These are phyloP conservation scores for Drosophila punjabiensis DNA, from an alignment of 1,140 invertebrate species.

Conservation along the genomic window DNA sequence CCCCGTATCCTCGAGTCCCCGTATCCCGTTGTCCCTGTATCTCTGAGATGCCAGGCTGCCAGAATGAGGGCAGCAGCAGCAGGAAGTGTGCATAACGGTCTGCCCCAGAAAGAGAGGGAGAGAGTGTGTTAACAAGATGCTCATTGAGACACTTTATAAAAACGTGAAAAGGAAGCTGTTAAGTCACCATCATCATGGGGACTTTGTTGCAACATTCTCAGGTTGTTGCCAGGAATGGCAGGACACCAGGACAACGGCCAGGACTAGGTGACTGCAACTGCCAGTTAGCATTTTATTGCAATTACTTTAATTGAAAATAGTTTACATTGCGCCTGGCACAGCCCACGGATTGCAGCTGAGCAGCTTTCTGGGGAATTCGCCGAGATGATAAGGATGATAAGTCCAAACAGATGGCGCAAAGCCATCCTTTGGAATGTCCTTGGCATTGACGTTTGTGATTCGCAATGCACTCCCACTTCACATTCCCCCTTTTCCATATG, in stretches of 20 bases:
- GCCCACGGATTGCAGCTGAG: constrained; percentile 5
- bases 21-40: no score
- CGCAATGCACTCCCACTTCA: not conserved
- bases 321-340: constrained; percentile 1
- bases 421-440: not conserved
- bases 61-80: not conserved
- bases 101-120: constrained; percentile 4
- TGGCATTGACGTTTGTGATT: constrained; percentile 1
- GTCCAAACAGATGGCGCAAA: constrained; percentile 2
- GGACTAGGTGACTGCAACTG: not conserved
- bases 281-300: constrained; percentile 17
- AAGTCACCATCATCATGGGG: constrained; percentile 18
- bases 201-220: constrained; percentile 14
- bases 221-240: not conserved
- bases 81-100: constrained; percentile 52
- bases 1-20: no score
- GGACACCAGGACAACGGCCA: not conserved
- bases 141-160: constrained; percentile 78
- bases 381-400: not conserved
- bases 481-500: not conserved
- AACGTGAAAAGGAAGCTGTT: constrained; percentile 44
- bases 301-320: constrained; percentile 30
- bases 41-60: not conserved
- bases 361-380: not conserved
- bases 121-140: constrained; percentile 76